Percentiles rank a stretch among this genome's conserved stretches.
phyloP scores from a whole-genome alignment of 23 tunicate species.

The Halocynthia roretzi region DNA sequence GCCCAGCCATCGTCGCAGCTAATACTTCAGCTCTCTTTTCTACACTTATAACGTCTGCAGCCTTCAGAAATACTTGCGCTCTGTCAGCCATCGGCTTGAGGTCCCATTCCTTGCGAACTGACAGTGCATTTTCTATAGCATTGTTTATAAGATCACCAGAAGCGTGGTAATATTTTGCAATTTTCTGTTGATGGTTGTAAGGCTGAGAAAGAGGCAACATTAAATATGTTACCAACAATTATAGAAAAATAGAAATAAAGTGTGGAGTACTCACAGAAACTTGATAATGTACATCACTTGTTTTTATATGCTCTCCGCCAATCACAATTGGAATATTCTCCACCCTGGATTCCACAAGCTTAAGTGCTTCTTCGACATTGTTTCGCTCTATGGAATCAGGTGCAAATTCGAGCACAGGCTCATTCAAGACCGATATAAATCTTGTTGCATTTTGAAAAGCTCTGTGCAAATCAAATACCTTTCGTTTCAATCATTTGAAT shows the following conservation, averaged over 20 bases:
- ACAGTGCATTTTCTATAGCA: constrained; percentile 85
- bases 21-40: constrained; percentile 77
- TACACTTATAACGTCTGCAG: constrained; percentile 71
- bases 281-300: constrained; percentile 79
- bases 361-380: constrained; percentile 47
- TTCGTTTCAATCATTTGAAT: too few relatives aligned
- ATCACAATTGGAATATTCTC: constrained; percentile 86
- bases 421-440: constrained; percentile 52
- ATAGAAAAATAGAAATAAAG: background rate
- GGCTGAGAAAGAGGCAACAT: constrained; percentile 45
- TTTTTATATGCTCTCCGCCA: constrained; percentile 85
- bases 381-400: constrained; percentile 57
- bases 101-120: constrained; percentile 95
- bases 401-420: constrained; percentile 65
- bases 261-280: constrained; percentile 45
- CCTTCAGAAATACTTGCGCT: constrained; percentile 92
- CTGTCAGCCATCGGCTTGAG: constrained; percentile 84
- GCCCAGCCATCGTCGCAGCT: constrained; percentile 99
- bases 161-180: constrained; percentile 91
- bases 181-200: constrained; percentile 76
- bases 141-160: constrained; percentile 61
- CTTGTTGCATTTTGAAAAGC: background rate
- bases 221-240: background rate
- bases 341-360: constrained; percentile 46
- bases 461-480: too few relatives aligned